Evolutionary conservation across 2,113 vertebrate species (phyloP).

Genomic region (Astur gentilis): DNA sequence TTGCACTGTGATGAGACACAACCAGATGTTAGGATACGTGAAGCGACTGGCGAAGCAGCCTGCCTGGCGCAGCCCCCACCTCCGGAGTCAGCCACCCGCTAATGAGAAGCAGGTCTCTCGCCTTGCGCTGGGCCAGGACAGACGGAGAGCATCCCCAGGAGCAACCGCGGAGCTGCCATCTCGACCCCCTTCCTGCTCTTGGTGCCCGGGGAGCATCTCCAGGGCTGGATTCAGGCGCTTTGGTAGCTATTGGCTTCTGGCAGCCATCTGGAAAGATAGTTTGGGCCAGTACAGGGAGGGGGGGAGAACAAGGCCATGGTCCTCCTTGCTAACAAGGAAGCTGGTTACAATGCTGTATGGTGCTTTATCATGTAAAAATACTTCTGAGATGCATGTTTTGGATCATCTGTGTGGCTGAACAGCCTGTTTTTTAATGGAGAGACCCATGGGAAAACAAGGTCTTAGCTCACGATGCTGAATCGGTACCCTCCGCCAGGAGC

Average conservation of each 20-base stretch:
- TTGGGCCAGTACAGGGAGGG: neutral
- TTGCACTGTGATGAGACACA: conserved; percentile 76
- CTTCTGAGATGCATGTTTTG: neutral
- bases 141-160: conserved; percentile 38
- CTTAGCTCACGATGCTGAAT: neutral
- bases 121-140: conserved; percentile 25
- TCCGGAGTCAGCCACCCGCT: neutral
- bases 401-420: neutral
- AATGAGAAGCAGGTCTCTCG: conserved; percentile 52
- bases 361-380: neutral
- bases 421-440: neutral
- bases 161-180: conserved; percentile 6
- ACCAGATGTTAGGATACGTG: conserved; percentile 76
- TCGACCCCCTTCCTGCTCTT: conserved; percentile 5
- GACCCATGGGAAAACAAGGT: neutral
- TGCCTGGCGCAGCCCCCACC: conserved; percentile 17
- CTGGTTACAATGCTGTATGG: neutral
- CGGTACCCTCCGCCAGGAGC: neutral
- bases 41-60: conserved; percentile 62
- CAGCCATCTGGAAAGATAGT: conserved; percentile 25
- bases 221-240: neutral
- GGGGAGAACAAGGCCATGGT: neutral
- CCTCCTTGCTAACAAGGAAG: neutral
- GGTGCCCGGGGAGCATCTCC: neutral
- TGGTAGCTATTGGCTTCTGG: conserved; percentile 18